Conservation (phyloP, 2,113 vertebrate genomes). For the Oryzias woworae region DNA sequence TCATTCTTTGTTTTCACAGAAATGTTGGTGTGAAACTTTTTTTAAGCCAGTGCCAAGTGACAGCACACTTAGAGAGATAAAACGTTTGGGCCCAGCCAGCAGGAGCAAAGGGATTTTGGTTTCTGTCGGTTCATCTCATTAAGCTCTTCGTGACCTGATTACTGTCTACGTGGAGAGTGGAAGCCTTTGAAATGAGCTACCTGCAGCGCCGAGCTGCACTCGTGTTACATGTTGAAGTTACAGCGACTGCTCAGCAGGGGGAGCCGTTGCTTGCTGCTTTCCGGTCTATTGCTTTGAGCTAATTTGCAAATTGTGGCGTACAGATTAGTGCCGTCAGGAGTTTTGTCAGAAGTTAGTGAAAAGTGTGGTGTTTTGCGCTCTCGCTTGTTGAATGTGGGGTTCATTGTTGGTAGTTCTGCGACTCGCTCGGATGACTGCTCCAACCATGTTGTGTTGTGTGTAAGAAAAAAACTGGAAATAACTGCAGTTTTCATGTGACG, state of each 20-base stretch:
- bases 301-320: slow-evolving; percentile 37
- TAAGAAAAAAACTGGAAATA: slow-evolving; percentile 22
- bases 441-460: slow-evolving; percentile 31
- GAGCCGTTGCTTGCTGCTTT: background rate
- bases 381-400: slow-evolving; percentile 39
- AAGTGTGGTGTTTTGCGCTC: slow-evolving; percentile 33
- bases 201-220: too few relatives aligned
- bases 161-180: too few relatives aligned
- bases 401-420: slow-evolving; percentile 33
- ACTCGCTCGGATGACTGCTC: background rate
- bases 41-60: background rate
- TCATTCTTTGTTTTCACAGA: background rate
- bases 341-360: slow-evolving; percentile 24
- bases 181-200: too few relatives aligned
- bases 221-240: too few relatives aligned
- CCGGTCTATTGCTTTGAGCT: slow-evolving; percentile 11
- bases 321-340: slow-evolving; percentile 14
- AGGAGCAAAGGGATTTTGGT: background rate
- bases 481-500: slow-evolving; percentile 12
- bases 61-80: background rate
- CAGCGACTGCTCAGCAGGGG: too few relatives aligned
- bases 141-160: background rate
- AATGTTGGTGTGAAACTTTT: slow-evolving; percentile 6
- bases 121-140: background rate
- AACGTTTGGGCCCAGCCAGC: background rate